A percentile compares a stretch with the other conserved stretches of the same genome.
Evolutionary conservation across 1,140 invertebrate species (phyloP).

Genomic region (Dicyema japonicum): DNA sequence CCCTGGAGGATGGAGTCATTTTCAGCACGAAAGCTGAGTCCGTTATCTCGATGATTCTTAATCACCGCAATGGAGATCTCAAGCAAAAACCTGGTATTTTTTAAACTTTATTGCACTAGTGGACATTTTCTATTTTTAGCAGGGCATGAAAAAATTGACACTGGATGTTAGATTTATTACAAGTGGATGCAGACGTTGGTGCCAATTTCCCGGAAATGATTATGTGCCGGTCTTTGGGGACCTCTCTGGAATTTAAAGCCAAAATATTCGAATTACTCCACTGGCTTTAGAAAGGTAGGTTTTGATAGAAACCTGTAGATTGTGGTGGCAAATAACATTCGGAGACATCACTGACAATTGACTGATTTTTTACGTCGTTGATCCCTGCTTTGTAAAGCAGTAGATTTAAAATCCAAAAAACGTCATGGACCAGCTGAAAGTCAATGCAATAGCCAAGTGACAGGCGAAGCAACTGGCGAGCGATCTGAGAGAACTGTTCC

Average conservation of each 20-base stretch:
- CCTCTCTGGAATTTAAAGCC: constrained; percentile 89
- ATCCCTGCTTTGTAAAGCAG: constrained; percentile 96
- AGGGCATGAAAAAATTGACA: constrained; percentile 94
- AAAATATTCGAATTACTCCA: constrained; percentile 81
- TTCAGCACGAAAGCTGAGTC: constrained; percentile 94
- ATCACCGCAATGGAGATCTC: constrained; percentile 97
- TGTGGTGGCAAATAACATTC: constrained; percentile 94
- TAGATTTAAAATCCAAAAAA: constrained; percentile 98
- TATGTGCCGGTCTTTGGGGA: constrained; percentile 90
- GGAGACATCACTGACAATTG: constrained; percentile 86
- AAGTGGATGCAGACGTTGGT: constrained; percentile 87
- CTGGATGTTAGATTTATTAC: constrained; percentile 81
- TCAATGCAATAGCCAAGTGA: constrained; percentile 75
- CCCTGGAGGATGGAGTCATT: constrained; percentile 48
- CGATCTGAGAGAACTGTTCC: constrained; percentile 76
- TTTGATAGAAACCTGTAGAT: constrained; percentile 23
- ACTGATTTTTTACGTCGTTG: constrained; percentile 93
- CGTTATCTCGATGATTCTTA: constrained; percentile 70
- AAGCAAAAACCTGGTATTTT: constrained; percentile 68
- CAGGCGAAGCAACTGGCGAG: constrained; percentile 85
- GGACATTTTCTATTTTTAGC: constrained; percentile 66
- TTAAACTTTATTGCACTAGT: no score
- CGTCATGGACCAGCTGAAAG: constrained; percentile 88
- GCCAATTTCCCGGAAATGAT: constrained; percentile 73
- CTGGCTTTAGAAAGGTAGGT: constrained; percentile 55